These are phyloP conservation scores for Drosophila phalerata DNA, from an alignment of 2,888 invertebrate species.

Conservation along the genomic window DNA sequence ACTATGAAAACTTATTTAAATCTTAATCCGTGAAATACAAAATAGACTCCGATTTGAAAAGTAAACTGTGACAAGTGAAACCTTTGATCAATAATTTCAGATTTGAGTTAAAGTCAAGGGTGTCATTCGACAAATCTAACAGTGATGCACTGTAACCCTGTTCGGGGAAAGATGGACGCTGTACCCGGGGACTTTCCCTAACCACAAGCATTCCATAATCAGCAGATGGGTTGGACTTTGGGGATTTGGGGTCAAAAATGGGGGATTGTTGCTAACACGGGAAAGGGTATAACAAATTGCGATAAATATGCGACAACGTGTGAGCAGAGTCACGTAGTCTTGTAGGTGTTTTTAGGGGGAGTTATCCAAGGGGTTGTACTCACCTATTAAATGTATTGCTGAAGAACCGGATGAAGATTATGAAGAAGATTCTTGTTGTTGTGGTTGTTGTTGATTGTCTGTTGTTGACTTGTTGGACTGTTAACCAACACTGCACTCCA, in stretches of 20 bases:
- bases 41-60: background rate
- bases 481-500: constrained; percentile 50
- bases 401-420: constrained; percentile 26
- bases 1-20: background rate
- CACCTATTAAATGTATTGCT: constrained; percentile 42
- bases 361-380: constrained; percentile 17
- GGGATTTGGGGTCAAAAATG: constrained; percentile 15
- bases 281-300: constrained; percentile 19
- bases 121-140: background rate
- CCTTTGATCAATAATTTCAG: constrained; percentile 11
- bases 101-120: background rate
- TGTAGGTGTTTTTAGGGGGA: constrained; percentile 4
- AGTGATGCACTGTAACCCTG: background rate
- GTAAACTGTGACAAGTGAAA: background rate
- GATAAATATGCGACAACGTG: constrained; percentile 49
- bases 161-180: constrained; percentile 11
- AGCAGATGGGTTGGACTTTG: constrained; percentile 22
- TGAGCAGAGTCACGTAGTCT: constrained; percentile 67
- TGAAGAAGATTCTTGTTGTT: background rate
- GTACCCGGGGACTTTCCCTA: constrained; percentile 37
- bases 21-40: background rate
- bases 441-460: constrained; percentile 48
- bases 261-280: background rate
- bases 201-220: constrained; percentile 28
- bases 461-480: constrained; percentile 28